phyloP scores from a whole-genome alignment of 2,888 invertebrate genomes.

The Parnassius mnemosyne region DNA sequence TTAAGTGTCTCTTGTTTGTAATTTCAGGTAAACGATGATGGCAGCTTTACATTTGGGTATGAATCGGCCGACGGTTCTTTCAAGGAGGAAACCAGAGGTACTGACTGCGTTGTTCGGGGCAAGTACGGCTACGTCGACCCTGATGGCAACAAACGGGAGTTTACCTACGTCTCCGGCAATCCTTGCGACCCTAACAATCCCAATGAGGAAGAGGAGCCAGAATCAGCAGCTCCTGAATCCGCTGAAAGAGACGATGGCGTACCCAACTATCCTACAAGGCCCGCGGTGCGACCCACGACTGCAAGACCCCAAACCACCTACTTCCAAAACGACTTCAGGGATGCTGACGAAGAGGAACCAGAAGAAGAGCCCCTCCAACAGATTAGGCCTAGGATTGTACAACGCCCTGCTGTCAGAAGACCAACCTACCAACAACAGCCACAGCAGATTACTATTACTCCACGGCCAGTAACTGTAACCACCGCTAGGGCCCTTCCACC shows the following conservation, averaged over 20 bases:
- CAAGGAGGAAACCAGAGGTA: constrained; percentile 92
- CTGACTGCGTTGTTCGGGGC: constrained; percentile 92
- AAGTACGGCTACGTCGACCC: constrained; percentile 94
- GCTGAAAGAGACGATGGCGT: constrained; percentile 83
- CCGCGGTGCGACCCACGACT: constrained; percentile 68
- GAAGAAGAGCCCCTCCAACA: constrained; percentile 78
- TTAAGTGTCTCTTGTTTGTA: not conserved
- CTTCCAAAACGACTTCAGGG: constrained; percentile 86
- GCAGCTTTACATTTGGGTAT: constrained; percentile 91
- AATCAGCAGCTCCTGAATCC: constrained; percentile 76
- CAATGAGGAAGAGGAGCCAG: constrained; percentile 83
- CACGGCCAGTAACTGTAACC: constrained; percentile 78
- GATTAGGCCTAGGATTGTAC: constrained; percentile 71
- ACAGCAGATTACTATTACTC: constrained; percentile 79
- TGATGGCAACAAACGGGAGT: constrained; percentile 91
- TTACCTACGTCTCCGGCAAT: constrained; percentile 92
- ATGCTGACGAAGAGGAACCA: constrained; percentile 82
- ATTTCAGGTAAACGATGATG: constrained; percentile 86
- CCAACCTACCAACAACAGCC: constrained; percentile 73
- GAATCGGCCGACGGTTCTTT: constrained; percentile 92
- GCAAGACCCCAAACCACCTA: constrained; percentile 83
- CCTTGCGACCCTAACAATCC: constrained; percentile 93
- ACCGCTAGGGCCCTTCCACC: constrained; percentile 78
- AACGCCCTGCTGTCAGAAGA: constrained; percentile 62
- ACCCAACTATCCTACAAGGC: constrained; percentile 79